These are phyloP conservation scores for Acanthosoma haemorrhoidale DNA, from an alignment of 2,888 invertebrate species.

Conservation along the genomic window DNA sequence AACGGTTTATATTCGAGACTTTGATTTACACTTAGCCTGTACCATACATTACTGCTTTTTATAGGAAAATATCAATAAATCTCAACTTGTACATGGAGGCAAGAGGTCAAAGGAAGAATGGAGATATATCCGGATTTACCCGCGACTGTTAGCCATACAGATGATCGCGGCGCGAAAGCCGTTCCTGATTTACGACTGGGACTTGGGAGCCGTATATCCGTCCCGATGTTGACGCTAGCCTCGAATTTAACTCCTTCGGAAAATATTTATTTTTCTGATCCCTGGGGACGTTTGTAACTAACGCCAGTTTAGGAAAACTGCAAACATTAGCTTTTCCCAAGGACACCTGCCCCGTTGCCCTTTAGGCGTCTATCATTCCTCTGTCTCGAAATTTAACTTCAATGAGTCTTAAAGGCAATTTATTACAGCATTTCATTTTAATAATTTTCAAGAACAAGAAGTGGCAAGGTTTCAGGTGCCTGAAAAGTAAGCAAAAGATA, in stretches of 20 bases:
- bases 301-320: neutral
- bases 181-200: slow-evolving; percentile 2
- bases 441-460: too few species aligned
- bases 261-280: slow-evolving; percentile 9
- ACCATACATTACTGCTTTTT: too few species aligned
- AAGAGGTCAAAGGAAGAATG: too few species aligned
- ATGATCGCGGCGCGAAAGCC: neutral
- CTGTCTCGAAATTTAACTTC: neutral
- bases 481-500: too few species aligned
- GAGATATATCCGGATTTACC: slow-evolving; percentile 4
- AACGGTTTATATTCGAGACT: too few species aligned
- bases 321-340: neutral
- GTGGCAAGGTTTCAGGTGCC: too few species aligned
- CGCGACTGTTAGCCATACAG: slow-evolving; percentile 3
- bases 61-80: too few species aligned
- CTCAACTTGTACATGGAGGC: too few species aligned
- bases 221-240: neutral
- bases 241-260: slow-evolving; percentile 9
- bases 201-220: slow-evolving; percentile 17
- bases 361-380: neutral
- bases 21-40: too few species aligned
- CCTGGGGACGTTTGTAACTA: neutral
- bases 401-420: neutral
- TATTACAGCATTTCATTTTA: neutral
- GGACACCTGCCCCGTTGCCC: neutral